Base-by-base conservation (phyloP, 2,888 invertebrate species). In the Agriopis leucophaearia region DNA sequence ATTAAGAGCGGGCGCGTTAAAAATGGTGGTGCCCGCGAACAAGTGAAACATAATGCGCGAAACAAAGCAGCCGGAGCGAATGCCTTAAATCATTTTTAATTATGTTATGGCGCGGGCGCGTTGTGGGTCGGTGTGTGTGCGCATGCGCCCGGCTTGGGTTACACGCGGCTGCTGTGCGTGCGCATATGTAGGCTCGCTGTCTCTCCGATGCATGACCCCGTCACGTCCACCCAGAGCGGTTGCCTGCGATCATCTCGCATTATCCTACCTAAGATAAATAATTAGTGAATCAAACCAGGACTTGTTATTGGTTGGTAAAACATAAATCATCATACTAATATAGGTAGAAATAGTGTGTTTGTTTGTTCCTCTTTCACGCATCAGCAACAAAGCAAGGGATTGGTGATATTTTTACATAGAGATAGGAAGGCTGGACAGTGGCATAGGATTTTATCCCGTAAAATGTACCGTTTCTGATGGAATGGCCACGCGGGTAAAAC, bases 81-180 rank as follows among this genome's bases (percentile, higher is more conserved):
- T 92, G 92, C 92, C 87, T 92, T 94, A 94, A 94, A 94, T 94
- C 94, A 94, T 93, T 94, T 94, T 94, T 94, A 94, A 94, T 94
- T 94, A 94, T 94, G 94, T 94, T 94, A 94, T 94, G 94, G 94
- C 92, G 92, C 85, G 86, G 78, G 80, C 78, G 80, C 74, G 81
- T 78, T 77, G 78, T 78, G 88, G 85, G 81, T 90, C 83, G 84
- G 86, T 88, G 79, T 78, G 84, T 77, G 84, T 74, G 72, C 71
- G 71, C 73, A 66, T 70, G 76, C 69, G 74, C 76, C 1, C 76
- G 62, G 60, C 66, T 75, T 78, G 76, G 81, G 77, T 77, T 77
- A 73, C 80, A 80, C 75, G 70, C 62, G 71, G 66, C 68, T 69
- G 75, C 73, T 76, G 75, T 67, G 68, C 73, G 75, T 70, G 78